Evolutionary conservation across 2,113 vertebrate genomes (phyloP), one percentile per base, ranked within the genome.

Genomic region (Rutilus rutilus): DNA sequence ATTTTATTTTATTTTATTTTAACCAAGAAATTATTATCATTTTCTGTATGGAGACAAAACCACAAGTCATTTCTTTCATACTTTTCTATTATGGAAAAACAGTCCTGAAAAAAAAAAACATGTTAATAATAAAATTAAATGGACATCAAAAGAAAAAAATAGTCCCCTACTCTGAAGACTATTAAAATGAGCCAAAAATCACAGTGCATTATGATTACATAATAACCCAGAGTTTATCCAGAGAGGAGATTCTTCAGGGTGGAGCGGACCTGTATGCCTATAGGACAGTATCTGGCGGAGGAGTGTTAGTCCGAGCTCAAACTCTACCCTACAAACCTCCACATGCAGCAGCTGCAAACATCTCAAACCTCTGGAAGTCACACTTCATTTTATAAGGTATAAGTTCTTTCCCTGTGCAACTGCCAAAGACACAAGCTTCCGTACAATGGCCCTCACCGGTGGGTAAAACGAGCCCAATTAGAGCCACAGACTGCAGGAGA

Each of bases 351-450:
- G 90, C 92, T 89, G 90, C 82, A 75, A 85, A 81, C 82, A 86
- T 87, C 87, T 39, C 1, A 4, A 69, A 73, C 88, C 76, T 84
- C 86, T 92, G 92, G 93, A 94, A 94, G 92, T 93, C 93, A 90
- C 92, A 92, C 92, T 92, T 86, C 77, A 91, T 93, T 91, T 91
- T 75, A 82, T 90, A 57, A 91, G 81, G 88, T 90, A 86, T 76
- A 89, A 21, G 65, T 39, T 90, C 82, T 91, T 47, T 85, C 88
- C 88, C 89, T 78, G 83, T 84, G 88, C 78, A 89, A 87, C 88
- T 89, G 90, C 79, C 74, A 54, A 87, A 91, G 90, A 89, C 88
- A 88, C 86, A 67, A 85, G 86, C 89, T 91, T 67, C 33, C 12
- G 76, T 19, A 62, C 27, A 52, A 14, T n/a, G 60, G 33, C 45